Evolutionary conservation across 1,140 invertebrate genomes (phyloP).

Genomic region (Pentalonia nigronervosa): DNA sequence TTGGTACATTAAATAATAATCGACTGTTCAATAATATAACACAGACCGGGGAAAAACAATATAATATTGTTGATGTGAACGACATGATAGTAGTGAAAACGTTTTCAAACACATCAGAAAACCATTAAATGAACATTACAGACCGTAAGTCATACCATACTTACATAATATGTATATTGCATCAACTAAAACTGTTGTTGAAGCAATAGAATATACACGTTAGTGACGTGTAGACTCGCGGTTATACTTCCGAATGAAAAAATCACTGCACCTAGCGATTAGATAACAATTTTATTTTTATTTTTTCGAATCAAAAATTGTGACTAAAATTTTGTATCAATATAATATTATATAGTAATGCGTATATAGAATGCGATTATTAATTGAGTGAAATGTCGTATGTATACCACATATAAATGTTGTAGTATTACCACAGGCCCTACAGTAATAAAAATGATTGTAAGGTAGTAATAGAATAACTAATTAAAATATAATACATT

Average conservation of each 20-base stretch:
- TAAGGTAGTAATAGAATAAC: too few species aligned
- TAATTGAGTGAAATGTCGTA: too few species aligned
- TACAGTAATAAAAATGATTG: too few species aligned
- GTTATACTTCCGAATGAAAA: background rate
- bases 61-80: background rate
- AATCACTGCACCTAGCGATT: background rate
- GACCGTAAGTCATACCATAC: background rate
- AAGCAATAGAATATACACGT: background rate
- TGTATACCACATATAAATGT: too few species aligned
- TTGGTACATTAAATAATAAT: slow-evolving; percentile 5
- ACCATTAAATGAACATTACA: slow-evolving; percentile 28
- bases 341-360: too few species aligned
- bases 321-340: too few species aligned
- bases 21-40: background rate
- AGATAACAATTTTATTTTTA: background rate
- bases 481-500: too few species aligned
- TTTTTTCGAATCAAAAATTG: background rate
- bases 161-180: background rate
- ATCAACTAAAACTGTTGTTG: background rate
- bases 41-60: background rate
- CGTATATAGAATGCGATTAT: too few species aligned
- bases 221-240: background rate
- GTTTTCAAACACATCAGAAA: slow-evolving; percentile 41
- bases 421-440: too few species aligned
- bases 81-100: background rate